Evolutionary conservation across 2,888 invertebrate genomes (phyloP), one percentile per base, ranked within the genome.

Genomic region (Eustalomyia histrio): DNA sequence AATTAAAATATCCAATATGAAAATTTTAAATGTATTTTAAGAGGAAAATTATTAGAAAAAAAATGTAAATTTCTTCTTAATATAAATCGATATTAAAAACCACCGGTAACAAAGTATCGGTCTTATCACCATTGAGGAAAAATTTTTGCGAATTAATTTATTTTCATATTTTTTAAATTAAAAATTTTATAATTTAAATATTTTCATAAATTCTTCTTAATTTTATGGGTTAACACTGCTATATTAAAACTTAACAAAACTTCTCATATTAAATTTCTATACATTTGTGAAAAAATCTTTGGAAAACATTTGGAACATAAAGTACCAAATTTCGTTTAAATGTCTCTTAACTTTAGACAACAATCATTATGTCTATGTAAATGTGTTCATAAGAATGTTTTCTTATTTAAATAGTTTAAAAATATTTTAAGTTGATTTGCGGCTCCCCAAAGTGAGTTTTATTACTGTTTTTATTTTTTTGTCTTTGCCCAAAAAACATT

Each of bases 371-470:
- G 2, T 58, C 12, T 39, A 61, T 39, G 21, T 53, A 39, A 61
- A 71, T 52, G 17, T 24, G 29, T 29, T 68, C 18, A n/a, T 53
- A 35, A 21, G 39, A n/a, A 21, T 43, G 21, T 43, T 50, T 16
- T 60, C 17, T 35, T 57, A 50, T 55, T 73, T 39, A 73, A 73
- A 63, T 79, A 57, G 61, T 73, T 73, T 47, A 24, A 73, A 63
- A 63, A 55, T 79, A 53, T 65, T 60, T 65, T 14, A 67, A 78
- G 73, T 79, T 79, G 73, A 73, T 79, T 79, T 79, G 78, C 67
- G 68, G 78, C 73, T 79, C 78, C 78, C 78, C 55, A 73, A 73
- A 61, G 78, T 29, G 16, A 63, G n/a, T 73, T 78, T 78, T 63
- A 78, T 73, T 72, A 72, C 43, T 60, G 43, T 71, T 53, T 78